These are phyloP conservation scores for Caenorhabditis wallacei DNA, from an alignment of 2,888 invertebrate species.

Conservation along the genomic window DNA sequence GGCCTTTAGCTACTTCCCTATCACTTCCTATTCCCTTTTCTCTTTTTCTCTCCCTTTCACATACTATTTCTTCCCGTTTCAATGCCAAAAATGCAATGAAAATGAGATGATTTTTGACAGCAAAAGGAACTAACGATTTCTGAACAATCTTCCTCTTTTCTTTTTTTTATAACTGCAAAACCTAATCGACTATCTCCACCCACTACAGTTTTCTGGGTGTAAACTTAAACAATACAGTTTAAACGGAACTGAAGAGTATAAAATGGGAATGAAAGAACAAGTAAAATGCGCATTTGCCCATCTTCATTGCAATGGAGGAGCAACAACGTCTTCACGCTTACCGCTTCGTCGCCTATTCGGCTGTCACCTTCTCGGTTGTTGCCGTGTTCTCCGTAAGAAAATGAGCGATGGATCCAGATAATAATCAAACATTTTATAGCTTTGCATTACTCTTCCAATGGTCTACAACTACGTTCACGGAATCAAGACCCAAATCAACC, in stretches of 20 bases:
- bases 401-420: constrained; percentile 17
- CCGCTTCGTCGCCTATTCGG: constrained; percentile 67
- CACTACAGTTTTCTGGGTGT: constrained; percentile 31
- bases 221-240: constrained; percentile 39
- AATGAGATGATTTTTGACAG: constrained; percentile 31
- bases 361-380: constrained; percentile 61
- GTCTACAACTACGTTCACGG: constrained; percentile 72
- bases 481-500: constrained; percentile 70
- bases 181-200: constrained; percentile 26
- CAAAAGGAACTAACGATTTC: constrained; percentile 40
- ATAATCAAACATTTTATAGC: constrained; percentile 51
- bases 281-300: constrained; percentile 43
- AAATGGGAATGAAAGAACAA: constrained; percentile 3
- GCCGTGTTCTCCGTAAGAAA: constrained; percentile 62
- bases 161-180: constrained; percentile 26
- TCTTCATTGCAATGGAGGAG: constrained; percentile 60
- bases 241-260: constrained; percentile 33
- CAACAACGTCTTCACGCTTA: constrained; percentile 62
- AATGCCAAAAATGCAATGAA: constrained; percentile 44
- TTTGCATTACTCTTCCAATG: constrained; percentile 69
- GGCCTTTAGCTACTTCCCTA: constrained; percentile 11
- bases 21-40: constrained; percentile 32
- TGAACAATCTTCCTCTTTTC: constrained; percentile 28
- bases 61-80: not conserved
- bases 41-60: not conserved